Evolutionary conservation across 1,140 invertebrate species (phyloP).

Genomic region (Antheraea mylitta): DNA sequence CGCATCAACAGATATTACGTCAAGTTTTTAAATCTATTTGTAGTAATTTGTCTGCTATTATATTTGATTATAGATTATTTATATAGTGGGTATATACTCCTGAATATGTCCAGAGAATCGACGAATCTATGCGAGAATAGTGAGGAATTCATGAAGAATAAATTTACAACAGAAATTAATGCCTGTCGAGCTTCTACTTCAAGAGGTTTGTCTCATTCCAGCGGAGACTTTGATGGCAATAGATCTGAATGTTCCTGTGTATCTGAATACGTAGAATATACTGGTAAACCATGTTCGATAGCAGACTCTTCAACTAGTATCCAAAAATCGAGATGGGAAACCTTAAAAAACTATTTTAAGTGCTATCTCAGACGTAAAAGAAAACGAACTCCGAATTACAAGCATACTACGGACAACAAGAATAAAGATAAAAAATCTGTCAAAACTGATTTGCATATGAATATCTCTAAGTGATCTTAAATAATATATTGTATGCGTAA

Average conservation of each 20-base stretch:
- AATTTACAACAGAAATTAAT: constrained; percentile 31
- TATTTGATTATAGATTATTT: too few relatives aligned
- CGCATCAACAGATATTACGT: too few relatives aligned
- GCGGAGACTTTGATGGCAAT: constrained; percentile 39
- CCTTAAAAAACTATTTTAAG: constrained; percentile 41
- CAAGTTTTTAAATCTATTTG: too few relatives aligned
- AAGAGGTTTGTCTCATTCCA: constrained; percentile 37
- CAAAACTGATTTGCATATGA: neutral
- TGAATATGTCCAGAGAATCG: constrained; percentile 15
- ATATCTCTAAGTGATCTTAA: neutral
- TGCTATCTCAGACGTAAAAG: constrained; percentile 24
- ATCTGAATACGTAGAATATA: constrained; percentile 21
- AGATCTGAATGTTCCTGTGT: constrained; percentile 39
- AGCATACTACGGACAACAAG: constrained; percentile 6
- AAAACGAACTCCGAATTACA: constrained; percentile 19
- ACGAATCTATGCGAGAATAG: constrained; percentile 17
- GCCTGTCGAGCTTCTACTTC: constrained; percentile 44
- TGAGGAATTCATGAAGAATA: constrained; percentile 15
- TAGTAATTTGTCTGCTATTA: too few relatives aligned
- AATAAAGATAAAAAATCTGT: neutral
- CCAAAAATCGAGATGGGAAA: constrained; percentile 43
- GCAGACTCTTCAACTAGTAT: constrained; percentile 38
- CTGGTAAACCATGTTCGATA: constrained; percentile 41
- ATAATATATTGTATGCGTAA: neutral
- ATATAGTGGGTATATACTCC: too few relatives aligned